Evolutionary conservation across 2,888 invertebrate species (phyloP).

Genomic region (Orgyia antiqua): DNA sequence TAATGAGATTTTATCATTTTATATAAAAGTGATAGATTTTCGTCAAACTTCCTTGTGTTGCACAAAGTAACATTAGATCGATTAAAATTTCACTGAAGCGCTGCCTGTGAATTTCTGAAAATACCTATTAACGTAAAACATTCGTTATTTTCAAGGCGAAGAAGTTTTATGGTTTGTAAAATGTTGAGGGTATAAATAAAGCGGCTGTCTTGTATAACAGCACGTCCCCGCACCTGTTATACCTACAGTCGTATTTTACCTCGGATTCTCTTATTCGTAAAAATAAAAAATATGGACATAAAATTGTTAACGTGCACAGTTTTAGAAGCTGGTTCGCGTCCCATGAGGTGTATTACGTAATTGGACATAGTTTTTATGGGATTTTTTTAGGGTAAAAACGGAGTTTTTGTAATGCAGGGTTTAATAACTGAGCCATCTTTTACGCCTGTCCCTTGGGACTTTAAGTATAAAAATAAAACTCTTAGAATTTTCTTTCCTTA

Average conservation of each 20-base stretch:
- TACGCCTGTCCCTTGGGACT: slow-evolving; percentile 3
- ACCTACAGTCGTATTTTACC: slow-evolving; percentile 68
- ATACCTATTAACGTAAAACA: slow-evolving; percentile 70
- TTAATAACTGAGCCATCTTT: slow-evolving; percentile 13
- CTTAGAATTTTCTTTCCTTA: slow-evolving; percentile 6
- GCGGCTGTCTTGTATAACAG: slow-evolving; percentile 68
- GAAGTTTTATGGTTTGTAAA: slow-evolving; percentile 76
- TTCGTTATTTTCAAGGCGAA: slow-evolving; percentile 63
- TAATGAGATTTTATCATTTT: slow-evolving; percentile 30
- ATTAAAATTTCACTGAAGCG: slow-evolving; percentile 37
- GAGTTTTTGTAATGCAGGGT: slow-evolving; percentile 6
- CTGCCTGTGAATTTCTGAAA: slow-evolving; percentile 32
- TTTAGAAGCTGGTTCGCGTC: slow-evolving; percentile 22
- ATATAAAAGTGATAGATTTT: slow-evolving; percentile 27
- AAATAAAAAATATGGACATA: slow-evolving; percentile 58
- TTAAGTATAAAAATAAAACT: too few species aligned
- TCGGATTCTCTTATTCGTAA: slow-evolving; percentile 62
- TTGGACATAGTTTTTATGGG: slow-evolving; percentile 19
- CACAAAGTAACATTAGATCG: slow-evolving; percentile 20
- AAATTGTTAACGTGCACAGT: slow-evolving; percentile 49
- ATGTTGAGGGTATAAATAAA: slow-evolving; percentile 75
- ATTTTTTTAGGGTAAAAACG: slow-evolving; percentile 4
- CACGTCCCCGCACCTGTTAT: slow-evolving; percentile 55
- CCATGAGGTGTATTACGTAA: slow-evolving; percentile 14
- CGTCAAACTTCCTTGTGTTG: slow-evolving; percentile 19